Base-by-base conservation (phyloP, 2,888 invertebrate genomes). In the Meta bourneti region DNA sequence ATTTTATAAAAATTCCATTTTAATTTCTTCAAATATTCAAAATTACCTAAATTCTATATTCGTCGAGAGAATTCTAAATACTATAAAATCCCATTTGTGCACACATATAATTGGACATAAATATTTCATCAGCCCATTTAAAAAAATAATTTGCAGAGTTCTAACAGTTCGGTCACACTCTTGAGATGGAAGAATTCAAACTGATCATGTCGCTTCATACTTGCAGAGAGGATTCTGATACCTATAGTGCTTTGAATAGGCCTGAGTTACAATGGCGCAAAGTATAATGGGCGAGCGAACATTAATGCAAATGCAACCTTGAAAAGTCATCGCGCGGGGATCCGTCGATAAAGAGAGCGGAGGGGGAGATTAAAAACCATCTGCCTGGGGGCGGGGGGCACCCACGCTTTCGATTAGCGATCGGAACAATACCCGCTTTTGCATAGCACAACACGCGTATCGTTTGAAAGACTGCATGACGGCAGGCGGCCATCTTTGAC, bases 401-500 rank as follows among this genome's bases (percentile, higher is more conserved):
- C 90, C 90, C 90, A 90, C 90, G 75, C 85, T 80, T 79, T 61
- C 34, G 85, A 85, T 75, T 88, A 85, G 77, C 78, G 72, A 72
- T 51, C 70, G 19, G 69, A 90, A 91, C 91, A 91, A 82, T 86
- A 51, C 16, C 71, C 13, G 52, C 69, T 70, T 70, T 61, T 49
- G 69, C 77, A 86, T 77, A 86, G 54, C 85, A 11, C 20, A 61
- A 78, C 49, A 85, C 79, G 77, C n/a, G 51, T 8, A n/a, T 0
- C 8, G 8, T 11, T 71, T 34, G n/a, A 6, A n/a, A 69, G n/a
- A 20, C 34, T n/a, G 80, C 11, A 6, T 51, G 48, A 20, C 74
- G 34, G 5, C 48, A 9, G 82, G 51, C 8, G n/a, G 20, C 49
- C 51, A 82, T 82, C 34, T 71, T 71, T 49, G 71, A 19, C 19